Conservation (phyloP, 2,113 vertebrate genomes). For the Stomatorhinus ivindoensis region DNA sequence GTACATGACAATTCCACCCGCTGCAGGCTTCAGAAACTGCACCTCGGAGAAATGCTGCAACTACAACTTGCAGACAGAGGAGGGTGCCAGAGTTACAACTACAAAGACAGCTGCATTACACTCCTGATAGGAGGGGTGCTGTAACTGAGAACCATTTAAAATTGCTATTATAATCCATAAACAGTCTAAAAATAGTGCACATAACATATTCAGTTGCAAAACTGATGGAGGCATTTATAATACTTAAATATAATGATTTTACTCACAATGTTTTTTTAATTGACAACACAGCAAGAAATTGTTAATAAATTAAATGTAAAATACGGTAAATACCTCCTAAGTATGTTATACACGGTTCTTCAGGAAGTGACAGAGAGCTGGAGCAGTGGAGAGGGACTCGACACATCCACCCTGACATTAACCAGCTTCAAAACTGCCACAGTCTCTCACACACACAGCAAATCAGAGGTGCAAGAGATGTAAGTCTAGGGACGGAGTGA, state of each 20-base stretch:
- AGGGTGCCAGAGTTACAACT: neutral
- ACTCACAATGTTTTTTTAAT: neutral
- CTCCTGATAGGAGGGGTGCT: neutral
- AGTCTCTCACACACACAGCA: neutral
- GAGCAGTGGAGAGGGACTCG: neutral
- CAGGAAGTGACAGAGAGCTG: neutral
- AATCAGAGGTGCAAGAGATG: neutral
- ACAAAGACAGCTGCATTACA: neutral
- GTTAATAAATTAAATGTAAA: neutral
- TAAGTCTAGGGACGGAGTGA: neutral
- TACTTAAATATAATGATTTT: constrained; percentile 1
- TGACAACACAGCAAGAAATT: neutral
- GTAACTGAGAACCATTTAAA: neutral
- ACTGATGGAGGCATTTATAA: neutral
- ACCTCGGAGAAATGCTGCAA: neutral
- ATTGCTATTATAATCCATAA: neutral
- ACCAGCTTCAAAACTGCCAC: neutral
- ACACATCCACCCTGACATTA: neutral
- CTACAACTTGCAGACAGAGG: neutral
- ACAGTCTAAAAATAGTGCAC: constrained; percentile 12
- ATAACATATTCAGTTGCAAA: neutral
- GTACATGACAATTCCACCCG: neutral
- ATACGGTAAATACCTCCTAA: neutral
- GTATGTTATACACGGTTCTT: neutral
- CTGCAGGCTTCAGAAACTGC: neutral